Conservation (phyloP, 2,888 invertebrate species). For the Zygothrica quintamaculata region DNA sequence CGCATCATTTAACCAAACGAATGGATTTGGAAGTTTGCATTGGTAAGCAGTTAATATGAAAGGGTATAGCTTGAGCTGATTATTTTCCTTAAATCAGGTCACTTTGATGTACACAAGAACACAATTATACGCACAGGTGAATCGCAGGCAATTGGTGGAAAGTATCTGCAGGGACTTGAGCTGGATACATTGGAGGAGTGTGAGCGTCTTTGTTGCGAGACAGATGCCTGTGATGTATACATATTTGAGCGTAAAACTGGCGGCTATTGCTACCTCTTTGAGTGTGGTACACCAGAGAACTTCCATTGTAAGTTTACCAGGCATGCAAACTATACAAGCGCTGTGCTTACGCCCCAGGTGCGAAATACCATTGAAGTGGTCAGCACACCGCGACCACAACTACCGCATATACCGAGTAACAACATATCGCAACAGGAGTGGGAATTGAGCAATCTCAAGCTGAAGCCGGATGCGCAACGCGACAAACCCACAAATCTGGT, state of each 20-base stretch:
- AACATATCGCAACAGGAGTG: slow-evolving; percentile 84
- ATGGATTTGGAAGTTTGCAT: slow-evolving; percentile 84
- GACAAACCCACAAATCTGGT: slow-evolving; percentile 58
- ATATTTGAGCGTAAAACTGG: slow-evolving; percentile 94
- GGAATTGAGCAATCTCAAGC: slow-evolving; percentile 84
- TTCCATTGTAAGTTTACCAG: slow-evolving; percentile 96
- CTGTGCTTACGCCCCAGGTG: slow-evolving; percentile 89
- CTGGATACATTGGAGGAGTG: slow-evolving; percentile 92
- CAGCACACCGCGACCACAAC: slow-evolving; percentile 72
- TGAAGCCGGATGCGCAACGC: slow-evolving; percentile 75
- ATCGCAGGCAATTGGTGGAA: slow-evolving; percentile 94
- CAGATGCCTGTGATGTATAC: slow-evolving; percentile 94
- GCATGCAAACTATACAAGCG: slow-evolving; percentile 94
- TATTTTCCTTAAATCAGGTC: slow-evolving; percentile 62
- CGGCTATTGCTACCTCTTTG: slow-evolving; percentile 95
- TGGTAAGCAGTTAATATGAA: slow-evolving; percentile 64
- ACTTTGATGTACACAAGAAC: slow-evolving; percentile 93
- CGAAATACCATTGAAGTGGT: slow-evolving; percentile 52
- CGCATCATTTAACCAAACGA: slow-evolving; percentile 81
- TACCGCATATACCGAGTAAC: slow-evolving; percentile 72
- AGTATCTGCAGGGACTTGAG: slow-evolving; percentile 93
- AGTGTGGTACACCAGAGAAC: slow-evolving; percentile 95
- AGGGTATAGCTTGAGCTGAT: background rate
- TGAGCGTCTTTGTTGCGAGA: slow-evolving; percentile 93
- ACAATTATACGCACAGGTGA: slow-evolving; percentile 96